Conservation (phyloP, 2,113 vertebrate genomes). For the Pedionomus torquatus region DNA sequence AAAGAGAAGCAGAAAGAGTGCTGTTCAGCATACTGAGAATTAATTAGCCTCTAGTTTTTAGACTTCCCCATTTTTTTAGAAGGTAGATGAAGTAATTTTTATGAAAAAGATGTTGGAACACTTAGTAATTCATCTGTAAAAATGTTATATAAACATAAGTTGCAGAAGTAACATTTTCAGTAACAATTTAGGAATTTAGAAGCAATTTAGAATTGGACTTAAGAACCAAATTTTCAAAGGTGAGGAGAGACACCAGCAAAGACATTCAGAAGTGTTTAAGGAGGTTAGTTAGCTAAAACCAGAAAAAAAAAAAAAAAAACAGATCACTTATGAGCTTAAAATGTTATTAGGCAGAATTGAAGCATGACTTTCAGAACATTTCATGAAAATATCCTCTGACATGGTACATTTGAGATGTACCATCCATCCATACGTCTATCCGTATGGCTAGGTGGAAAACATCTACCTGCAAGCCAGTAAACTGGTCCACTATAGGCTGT, state of each 20-base stretch:
- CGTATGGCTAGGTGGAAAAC: neutral
- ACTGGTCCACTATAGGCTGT: accelerated
- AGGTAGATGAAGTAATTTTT: neutral
- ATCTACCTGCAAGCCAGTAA: neutral
- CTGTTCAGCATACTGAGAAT: neutral
- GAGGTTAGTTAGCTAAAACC: neutral
- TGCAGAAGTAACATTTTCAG: neutral
- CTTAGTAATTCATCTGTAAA: neutral
- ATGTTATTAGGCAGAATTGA: neutral
- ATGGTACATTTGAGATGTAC: neutral
- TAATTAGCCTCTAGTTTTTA: neutral
- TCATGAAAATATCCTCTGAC: neutral
- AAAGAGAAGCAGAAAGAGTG: neutral
- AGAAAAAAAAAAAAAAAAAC: neutral
- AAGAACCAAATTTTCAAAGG: neutral
- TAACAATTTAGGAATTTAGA: neutral
- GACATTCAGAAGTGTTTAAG: neutral
- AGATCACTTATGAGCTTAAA: neutral
- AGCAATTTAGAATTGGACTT: neutral
- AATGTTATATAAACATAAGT: neutral
- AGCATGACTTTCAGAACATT: neutral
- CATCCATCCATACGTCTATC: neutral
- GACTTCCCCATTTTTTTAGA: neutral
- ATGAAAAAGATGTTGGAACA: neutral
- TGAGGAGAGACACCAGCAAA: neutral